These are phyloP conservation scores for Drosophila affinis DNA, from an alignment of 2,888 invertebrate genomes.

Conservation along the genomic window DNA sequence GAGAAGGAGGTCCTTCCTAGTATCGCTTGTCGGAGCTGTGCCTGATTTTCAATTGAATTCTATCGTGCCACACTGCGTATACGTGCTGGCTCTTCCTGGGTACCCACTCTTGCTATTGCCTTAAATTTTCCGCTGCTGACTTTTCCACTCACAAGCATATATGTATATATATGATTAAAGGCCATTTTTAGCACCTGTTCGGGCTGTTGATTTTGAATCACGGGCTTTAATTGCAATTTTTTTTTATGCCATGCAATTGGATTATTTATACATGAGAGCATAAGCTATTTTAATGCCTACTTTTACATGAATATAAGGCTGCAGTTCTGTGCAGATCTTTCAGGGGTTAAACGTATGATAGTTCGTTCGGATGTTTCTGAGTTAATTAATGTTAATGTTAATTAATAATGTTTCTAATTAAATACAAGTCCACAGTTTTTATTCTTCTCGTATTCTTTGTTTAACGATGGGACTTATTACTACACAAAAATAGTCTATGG, in stretches of 20 bases:
- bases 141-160: slow-evolving; percentile 39
- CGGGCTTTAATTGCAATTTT: slow-evolving; percentile 50
- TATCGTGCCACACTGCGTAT: slow-evolving; percentile 43
- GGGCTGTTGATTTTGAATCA: slow-evolving; percentile 21
- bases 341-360: neutral
- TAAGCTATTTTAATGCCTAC: slow-evolving; percentile 23
- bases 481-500: too few species aligned
- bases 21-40: slow-evolving; percentile 17
- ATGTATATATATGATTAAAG: slow-evolving; percentile 44
- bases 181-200: slow-evolving; percentile 51
- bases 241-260: slow-evolving; percentile 34
- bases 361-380: neutral
- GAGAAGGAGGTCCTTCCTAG: slow-evolving; percentile 11
- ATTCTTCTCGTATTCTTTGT: too few species aligned
- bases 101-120: neutral
- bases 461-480: too few species aligned
- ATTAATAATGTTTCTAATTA: too few species aligned
- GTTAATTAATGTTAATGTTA: too few species aligned
- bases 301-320: slow-evolving; percentile 14
- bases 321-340: slow-evolving; percentile 6
- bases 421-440: neutral
- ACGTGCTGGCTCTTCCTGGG: slow-evolving; percentile 45
- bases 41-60: slow-evolving; percentile 39
- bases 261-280: slow-evolving; percentile 39
- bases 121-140: neutral